Evolutionary conservation across 2,888 invertebrate species (phyloP).

Genomic region (Eupithecia subfuscata): DNA sequence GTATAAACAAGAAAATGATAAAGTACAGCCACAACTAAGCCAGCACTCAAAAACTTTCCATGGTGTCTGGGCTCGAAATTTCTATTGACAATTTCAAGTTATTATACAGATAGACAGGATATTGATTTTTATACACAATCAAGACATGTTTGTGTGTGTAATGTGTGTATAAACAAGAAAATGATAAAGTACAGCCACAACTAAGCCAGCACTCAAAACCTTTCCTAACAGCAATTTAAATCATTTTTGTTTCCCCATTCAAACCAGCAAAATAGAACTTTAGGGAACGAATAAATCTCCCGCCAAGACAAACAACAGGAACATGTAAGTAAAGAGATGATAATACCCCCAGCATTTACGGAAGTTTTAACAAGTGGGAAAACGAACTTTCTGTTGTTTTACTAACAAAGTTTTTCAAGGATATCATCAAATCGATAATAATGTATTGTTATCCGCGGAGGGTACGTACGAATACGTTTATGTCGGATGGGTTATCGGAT

Average conservation of each 20-base stretch:
- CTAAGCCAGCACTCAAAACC: slow-evolving; percentile 25
- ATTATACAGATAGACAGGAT: not conserved
- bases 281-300: slow-evolving; percentile 45
- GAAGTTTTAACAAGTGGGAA: slow-evolving; percentile 48
- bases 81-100: not conserved
- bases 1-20: not conserved
- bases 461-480: slow-evolving; percentile 26
- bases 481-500: slow-evolving; percentile 18
- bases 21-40: slow-evolving; percentile 21
- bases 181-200: slow-evolving; percentile 21
- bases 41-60: slow-evolving; percentile 29
- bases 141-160: too few relatives aligned
- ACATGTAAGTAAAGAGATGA: slow-evolving; percentile 49
- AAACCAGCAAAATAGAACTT: slow-evolving; percentile 42
- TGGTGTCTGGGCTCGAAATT: too few relatives aligned
- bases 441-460: slow-evolving; percentile 35
- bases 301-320: slow-evolving; percentile 46
- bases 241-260: slow-evolving; percentile 39
- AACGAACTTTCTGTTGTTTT: slow-evolving; percentile 46
- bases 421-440: slow-evolving; percentile 44
- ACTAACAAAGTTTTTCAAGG: slow-evolving; percentile 46
- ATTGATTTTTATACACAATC: not conserved
- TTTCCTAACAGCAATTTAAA: slow-evolving; percentile 36
- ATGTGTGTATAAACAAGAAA: not conserved
- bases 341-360: slow-evolving; percentile 47